Conservation (phyloP, 2,888 invertebrate genomes). For the Xanthia togata region DNA sequence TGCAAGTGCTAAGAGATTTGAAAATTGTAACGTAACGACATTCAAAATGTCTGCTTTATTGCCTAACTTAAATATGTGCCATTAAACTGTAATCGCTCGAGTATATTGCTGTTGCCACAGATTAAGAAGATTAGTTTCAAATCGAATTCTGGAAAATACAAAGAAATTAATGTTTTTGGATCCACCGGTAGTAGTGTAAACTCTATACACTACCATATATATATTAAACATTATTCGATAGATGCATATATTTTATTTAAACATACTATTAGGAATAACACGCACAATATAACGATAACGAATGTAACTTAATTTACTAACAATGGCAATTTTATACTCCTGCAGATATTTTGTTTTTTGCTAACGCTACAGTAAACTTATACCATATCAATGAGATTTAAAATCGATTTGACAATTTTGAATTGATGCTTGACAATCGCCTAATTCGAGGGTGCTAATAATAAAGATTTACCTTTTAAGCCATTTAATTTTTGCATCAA, state of each 20-base stretch:
- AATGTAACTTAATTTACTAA: neutral
- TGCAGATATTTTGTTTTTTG: conserved; percentile 18
- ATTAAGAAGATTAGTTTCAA: neutral
- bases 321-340: conserved; percentile 39
- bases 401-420: conserved; percentile 44
- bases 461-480: conserved; percentile 18
- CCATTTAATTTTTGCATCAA: conserved; percentile 41
- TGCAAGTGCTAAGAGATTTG: conserved; percentile 11
- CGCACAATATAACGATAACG: conserved; percentile 31
- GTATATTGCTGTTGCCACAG: conserved; percentile 42
- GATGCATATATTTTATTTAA: conserved; percentile 13
- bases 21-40: conserved; percentile 30
- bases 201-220: neutral
- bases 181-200: neutral
- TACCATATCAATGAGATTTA: conserved; percentile 26
- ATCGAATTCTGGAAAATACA: neutral
- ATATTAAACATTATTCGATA: neutral
- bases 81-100: conserved; percentile 31
- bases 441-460: conserved; percentile 50
- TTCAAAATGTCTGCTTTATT: conserved; percentile 54
- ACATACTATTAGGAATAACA: conserved; percentile 14
- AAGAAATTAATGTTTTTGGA: neutral
- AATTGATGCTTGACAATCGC: conserved; percentile 35
- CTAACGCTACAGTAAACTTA: conserved; percentile 24
- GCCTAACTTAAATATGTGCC: conserved; percentile 41